Evolutionary conservation across 2,797 vertebrate genomes (phyloP).

Genomic region (Neopelma chrysocephalum): DNA sequence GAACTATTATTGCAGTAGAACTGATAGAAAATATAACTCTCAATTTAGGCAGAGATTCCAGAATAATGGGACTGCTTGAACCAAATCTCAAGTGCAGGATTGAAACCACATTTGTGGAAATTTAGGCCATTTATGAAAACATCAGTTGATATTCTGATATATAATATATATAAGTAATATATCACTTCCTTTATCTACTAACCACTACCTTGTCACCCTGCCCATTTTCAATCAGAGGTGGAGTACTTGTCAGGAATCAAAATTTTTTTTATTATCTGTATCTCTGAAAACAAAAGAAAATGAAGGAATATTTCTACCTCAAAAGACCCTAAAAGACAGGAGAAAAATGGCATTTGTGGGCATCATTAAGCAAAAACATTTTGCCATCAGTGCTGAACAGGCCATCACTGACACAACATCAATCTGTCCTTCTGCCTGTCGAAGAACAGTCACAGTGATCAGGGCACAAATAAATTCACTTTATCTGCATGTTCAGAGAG

Average conservation of each 20-base stretch:
- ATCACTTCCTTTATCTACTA: neutral
- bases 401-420: neutral
- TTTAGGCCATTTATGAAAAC: neutral
- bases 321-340: conserved; percentile 1
- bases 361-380: conserved; percentile 54
- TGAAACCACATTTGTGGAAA: conserved; percentile 25
- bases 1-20: neutral
- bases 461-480: neutral
- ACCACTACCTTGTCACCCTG: neutral
- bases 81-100: neutral
- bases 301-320: conserved; percentile 17
- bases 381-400: conserved; percentile 15
- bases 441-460: neutral
- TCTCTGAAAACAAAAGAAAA: conserved; percentile 36
- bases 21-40: neutral
- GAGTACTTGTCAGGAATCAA: neutral
- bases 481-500: neutral
- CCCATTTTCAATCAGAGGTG: neutral
- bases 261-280: neutral
- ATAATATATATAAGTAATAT: neutral
- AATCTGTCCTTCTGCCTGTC: neutral
- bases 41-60: neutral
- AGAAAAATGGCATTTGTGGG: conserved; percentile 11
- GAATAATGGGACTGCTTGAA: neutral
- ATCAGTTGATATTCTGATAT: neutral